Conservation (phyloP, 2,113 vertebrate genomes). For the Menidia beryllina region DNA sequence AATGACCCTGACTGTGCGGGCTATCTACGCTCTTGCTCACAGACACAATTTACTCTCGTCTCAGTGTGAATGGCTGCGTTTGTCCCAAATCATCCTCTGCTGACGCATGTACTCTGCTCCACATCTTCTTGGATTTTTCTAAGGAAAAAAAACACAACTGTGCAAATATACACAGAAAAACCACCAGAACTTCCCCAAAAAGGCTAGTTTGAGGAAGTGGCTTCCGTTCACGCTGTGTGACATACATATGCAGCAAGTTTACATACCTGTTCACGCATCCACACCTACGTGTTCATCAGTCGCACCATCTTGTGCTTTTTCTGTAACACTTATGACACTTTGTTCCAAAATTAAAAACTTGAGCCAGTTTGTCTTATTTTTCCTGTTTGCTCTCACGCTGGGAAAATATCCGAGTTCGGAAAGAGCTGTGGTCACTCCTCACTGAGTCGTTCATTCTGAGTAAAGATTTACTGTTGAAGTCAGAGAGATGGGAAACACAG, state of each 20-base stretch:
- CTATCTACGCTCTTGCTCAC: slow-evolving; percentile 23
- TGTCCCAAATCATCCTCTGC: slow-evolving; percentile 38
- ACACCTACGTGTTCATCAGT: slow-evolving; percentile 16
- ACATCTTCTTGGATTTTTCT: slow-evolving; percentile 52
- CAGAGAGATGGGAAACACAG: slow-evolving; percentile 43
- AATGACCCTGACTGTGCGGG: slow-evolving; percentile 15
- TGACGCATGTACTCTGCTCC: slow-evolving; percentile 64
- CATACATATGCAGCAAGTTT: slow-evolving; percentile 24
- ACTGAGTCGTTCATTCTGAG: slow-evolving; percentile 42
- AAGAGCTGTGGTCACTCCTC: slow-evolving; percentile 54
- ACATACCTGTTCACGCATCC: slow-evolving; percentile 5
- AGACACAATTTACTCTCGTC: background rate
- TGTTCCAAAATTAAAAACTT: slow-evolving; percentile 49
- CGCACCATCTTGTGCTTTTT: slow-evolving; percentile 31
- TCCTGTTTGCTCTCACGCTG: slow-evolving; percentile 25
- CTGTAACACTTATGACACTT: slow-evolving; percentile 45
- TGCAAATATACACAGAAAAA: slow-evolving; percentile 69
- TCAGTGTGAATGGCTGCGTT: slow-evolving; percentile 59
- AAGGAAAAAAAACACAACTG: slow-evolving; percentile 63
- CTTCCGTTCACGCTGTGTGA: slow-evolving; percentile 41
- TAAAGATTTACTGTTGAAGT: slow-evolving; percentile 43
- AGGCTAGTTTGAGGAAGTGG: slow-evolving; percentile 55
- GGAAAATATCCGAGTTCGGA: slow-evolving; percentile 51
- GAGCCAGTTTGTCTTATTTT: slow-evolving; percentile 26
- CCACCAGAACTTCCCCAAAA: slow-evolving; percentile 56